Conservation (phyloP, 2,113 vertebrate species). For the Labeo catla region DNA sequence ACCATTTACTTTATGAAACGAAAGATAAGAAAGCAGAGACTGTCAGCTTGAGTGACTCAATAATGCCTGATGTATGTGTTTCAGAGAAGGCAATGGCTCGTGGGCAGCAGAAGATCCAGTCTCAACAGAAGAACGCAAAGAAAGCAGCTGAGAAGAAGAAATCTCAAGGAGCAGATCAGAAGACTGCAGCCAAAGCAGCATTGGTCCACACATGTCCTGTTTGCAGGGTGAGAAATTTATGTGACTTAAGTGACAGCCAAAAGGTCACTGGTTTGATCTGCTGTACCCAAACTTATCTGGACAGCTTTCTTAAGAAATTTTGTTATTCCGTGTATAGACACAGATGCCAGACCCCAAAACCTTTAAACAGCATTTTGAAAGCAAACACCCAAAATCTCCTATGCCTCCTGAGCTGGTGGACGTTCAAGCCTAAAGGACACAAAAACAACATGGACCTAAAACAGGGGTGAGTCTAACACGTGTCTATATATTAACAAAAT, state of each 20-base stretch:
- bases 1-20: not conserved
- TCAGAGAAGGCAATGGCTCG: slow-evolving; percentile 77
- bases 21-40: not conserved
- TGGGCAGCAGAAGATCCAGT: slow-evolving; percentile 86
- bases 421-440: slow-evolving; percentile 74
- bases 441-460: slow-evolving; percentile 33
- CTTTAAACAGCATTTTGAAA: slow-evolving; percentile 87
- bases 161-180: slow-evolving; percentile 78
- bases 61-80: not conserved
- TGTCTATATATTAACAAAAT: not conserved
- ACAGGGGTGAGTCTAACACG: slow-evolving; percentile 41
- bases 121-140: slow-evolving; percentile 85
- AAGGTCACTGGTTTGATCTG: not conserved
- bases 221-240: slow-evolving; percentile 73
- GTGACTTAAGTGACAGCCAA: not conserved
- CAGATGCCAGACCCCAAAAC: slow-evolving; percentile 88
- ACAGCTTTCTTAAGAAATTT: not conserved
- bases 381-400: slow-evolving; percentile 84
- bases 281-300: not conserved
- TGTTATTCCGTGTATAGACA: slow-evolving; percentile 66
- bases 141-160: slow-evolving; percentile 85
- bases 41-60: not conserved
- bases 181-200: slow-evolving; percentile 81
- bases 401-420: slow-evolving; percentile 82
- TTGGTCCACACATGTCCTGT: slow-evolving; percentile 84